Evolutionary conservation across 1,140 invertebrate species (phyloP), one percentile per base, ranked within the genome.

Genomic region (Caenorhabditis brenneri): DNA sequence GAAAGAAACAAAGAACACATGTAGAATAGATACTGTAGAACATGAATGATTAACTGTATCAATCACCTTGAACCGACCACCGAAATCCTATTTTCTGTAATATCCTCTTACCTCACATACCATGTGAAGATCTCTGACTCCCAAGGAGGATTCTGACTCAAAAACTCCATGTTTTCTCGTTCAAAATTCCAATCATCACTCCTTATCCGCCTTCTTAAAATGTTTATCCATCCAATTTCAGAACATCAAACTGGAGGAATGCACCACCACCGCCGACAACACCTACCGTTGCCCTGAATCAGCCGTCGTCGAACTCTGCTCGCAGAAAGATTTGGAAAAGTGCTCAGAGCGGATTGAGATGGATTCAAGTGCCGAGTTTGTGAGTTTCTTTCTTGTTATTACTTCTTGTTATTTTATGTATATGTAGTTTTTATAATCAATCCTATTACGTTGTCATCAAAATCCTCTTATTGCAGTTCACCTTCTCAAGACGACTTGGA

Each of bases 181-280:
- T 51, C n/a, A n/a, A n/a, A 19, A 19, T n/a, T n/a, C 19, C n/a
- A n/a, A n/a, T n/a, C n/a, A n/a, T n/a, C n/a, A n/a, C n/a, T n/a
- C n/a, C n/a, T n/a, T n/a, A n/a, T n/a, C n/a, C n/a, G n/a, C n/a
- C n/a, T n/a, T n/a, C n/a, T n/a, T n/a, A n/a, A n/a, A n/a, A n/a
- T n/a, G n/a, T n/a, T n/a, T n/a, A n/a, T n/a, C n/a, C n/a, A n/a
- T n/a, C n/a, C n/a, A n/a, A n/a, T 65, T 65, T 33, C 36, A 74
- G 65, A 74, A 74, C 29, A 24, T 74, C 5, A 74, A 74, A 39
- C 12, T 74, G 36, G 65, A 74, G 33, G 65, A 74, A 12, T 74
- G 65, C 15, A 42, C 65, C n/a, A 74, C 65, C 6, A 74, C 65
- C 12, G 15, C 42, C 19, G 33, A 46, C 19, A n/a, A 24, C 12